These are phyloP conservation scores for Oxytorus armatus DNA, from an alignment of 2,888 invertebrate genomes.

Conservation along the genomic window DNA sequence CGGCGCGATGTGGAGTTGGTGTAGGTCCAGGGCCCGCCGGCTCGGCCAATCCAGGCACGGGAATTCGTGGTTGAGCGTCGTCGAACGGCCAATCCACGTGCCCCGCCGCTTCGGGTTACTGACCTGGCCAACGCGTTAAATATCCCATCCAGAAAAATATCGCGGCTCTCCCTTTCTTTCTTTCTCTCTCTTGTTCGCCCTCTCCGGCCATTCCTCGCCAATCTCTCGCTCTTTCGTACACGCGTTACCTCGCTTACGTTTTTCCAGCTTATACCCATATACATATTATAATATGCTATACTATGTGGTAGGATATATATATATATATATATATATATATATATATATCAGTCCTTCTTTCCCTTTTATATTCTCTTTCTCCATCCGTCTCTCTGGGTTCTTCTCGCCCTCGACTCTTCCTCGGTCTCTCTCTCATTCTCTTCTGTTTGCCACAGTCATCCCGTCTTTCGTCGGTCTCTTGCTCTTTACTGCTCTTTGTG, in stretches of 20 bases:
- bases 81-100: slow-evolving; percentile 81
- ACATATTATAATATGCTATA: too few relatives aligned
- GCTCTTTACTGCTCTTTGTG: slow-evolving; percentile 53
- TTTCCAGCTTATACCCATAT: slow-evolving; percentile 12
- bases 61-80: slow-evolving; percentile 82
- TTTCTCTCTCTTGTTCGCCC: slow-evolving; percentile 66
- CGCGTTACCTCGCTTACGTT: slow-evolving; percentile 35
- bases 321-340: neutral
- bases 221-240: slow-evolving; percentile 27
- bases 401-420: slow-evolving; percentile 30
- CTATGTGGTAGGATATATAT: neutral
- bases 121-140: slow-evolving; percentile 84
- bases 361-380: slow-evolving; percentile 45
- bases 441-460: slow-evolving; percentile 55
- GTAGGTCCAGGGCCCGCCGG: slow-evolving; percentile 83
- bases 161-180: slow-evolving; percentile 74
- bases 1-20: slow-evolving; percentile 79
- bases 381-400: slow-evolving; percentile 50
- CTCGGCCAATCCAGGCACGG: slow-evolving; percentile 82
- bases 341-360: slow-evolving; percentile 25
- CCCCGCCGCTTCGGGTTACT: slow-evolving; percentile 80
- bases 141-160: slow-evolving; percentile 84
- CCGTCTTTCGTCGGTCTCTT: slow-evolving; percentile 62
- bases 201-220: slow-evolving; percentile 48
- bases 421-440: slow-evolving; percentile 56